Conservation (phyloP, 2,113 vertebrate species). For the Thamnophis sirtalis region DNA sequence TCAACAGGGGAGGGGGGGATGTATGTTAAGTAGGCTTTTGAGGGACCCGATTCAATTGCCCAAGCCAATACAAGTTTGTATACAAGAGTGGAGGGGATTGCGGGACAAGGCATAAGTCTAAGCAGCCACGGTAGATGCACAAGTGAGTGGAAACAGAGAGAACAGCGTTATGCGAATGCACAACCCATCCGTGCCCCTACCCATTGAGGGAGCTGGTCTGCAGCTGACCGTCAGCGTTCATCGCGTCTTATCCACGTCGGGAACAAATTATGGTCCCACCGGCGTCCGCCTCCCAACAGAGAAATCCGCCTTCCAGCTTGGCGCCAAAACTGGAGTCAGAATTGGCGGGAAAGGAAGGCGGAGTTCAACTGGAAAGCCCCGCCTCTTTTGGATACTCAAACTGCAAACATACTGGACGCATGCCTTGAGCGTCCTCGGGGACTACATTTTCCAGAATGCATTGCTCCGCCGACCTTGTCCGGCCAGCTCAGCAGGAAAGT, state of each 20-base stretch:
- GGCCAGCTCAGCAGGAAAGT: accelerated
- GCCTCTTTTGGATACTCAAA: background rate
- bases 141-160: background rate
- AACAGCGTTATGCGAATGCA: no score
- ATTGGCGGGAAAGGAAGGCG: background rate
- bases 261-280: no score
- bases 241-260: background rate
- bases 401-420: background rate
- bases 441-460: conserved; percentile 18
- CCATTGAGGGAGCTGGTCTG: background rate
- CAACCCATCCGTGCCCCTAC: background rate
- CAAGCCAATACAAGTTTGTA: background rate
- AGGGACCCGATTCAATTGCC: background rate
- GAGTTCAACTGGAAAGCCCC: background rate
- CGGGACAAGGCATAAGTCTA: background rate
- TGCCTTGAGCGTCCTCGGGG: background rate
- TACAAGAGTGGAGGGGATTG: background rate
- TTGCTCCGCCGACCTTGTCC: background rate
- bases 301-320: background rate
- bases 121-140: background rate
- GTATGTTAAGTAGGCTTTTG: background rate
- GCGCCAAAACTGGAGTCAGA: background rate
- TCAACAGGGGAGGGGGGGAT: background rate
- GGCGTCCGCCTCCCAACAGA: background rate
- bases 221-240: background rate